Conservation (phyloP, 2,888 invertebrate genomes). For the Dryobota labecula region DNA sequence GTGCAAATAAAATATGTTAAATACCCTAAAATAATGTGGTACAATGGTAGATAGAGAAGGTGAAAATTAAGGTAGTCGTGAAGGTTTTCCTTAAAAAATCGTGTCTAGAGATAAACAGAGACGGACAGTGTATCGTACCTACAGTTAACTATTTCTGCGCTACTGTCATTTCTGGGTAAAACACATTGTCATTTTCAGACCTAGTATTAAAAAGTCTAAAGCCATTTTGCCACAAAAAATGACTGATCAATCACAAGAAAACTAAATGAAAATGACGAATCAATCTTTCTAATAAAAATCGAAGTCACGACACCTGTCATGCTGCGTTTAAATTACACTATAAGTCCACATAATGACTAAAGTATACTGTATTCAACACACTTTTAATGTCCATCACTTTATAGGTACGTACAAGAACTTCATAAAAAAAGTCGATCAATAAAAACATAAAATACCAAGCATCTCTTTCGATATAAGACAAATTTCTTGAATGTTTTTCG, state of each 20-base stretch:
- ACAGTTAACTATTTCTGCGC: no score
- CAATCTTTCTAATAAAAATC: slow-evolving; percentile 34
- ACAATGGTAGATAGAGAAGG: neutral
- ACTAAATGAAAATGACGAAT: slow-evolving; percentile 41
- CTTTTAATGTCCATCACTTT: neutral
- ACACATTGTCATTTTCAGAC: neutral
- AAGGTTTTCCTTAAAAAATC: neutral
- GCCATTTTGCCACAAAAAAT: slow-evolving; percentile 8
- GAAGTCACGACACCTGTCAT: slow-evolving; percentile 44
- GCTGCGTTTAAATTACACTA: slow-evolving; percentile 24
- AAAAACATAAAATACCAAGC: slow-evolving; percentile 13
- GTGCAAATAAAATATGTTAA: neutral
- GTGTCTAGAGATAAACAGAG: no score
- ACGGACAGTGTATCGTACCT: no score
- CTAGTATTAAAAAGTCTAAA: slow-evolving; percentile 4
- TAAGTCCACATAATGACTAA: slow-evolving; percentile 3
- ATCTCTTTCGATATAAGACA: neutral
- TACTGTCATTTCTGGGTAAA: neutral
- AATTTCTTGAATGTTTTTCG: neutral
- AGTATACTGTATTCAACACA: neutral
- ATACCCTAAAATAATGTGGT: neutral
- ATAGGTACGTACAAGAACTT: slow-evolving; percentile 25
- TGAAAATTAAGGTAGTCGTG: neutral
- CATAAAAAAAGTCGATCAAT: slow-evolving; percentile 4
- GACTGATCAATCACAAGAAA: slow-evolving; percentile 16